Evolutionary conservation across 2,113 vertebrate genomes (phyloP).

Genomic region (Meriones unguiculatus): DNA sequence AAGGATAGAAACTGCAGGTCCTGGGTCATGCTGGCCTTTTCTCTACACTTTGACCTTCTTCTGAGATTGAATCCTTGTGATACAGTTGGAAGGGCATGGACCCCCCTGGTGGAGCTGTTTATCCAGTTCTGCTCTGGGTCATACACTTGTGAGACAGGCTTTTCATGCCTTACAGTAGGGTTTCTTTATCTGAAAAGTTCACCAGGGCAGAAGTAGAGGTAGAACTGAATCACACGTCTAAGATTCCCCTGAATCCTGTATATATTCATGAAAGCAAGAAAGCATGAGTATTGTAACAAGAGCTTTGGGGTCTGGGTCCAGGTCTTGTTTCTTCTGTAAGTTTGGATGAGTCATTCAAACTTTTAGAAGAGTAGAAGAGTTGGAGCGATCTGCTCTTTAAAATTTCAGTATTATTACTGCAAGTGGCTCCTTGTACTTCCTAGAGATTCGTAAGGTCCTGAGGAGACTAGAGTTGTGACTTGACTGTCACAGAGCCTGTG

Average conservation of each 20-base stretch:
- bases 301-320: not conserved
- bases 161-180: not conserved
- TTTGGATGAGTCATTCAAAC: conserved; percentile 42
- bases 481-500: not conserved
- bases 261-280: not conserved
- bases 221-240: not conserved
- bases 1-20: not conserved
- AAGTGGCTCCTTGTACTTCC: not conserved
- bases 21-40: not conserved
- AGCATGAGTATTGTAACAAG: not conserved
- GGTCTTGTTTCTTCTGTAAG: conserved; percentile 31
- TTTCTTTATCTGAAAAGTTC: not conserved
- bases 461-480: not conserved
- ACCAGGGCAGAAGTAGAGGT: not conserved
- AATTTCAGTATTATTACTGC: not conserved
- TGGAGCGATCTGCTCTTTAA: conserved; percentile 34
- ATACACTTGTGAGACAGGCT: not conserved
- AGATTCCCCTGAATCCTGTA: not conserved
- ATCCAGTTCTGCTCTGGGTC: not conserved
- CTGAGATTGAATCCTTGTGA: not conserved
- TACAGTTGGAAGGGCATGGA: not conserved
- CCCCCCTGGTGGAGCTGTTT: not conserved
- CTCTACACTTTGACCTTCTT: not conserved
- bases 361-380: not conserved
- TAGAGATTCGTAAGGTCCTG: not conserved